Percentiles rank a stretch among this genome's conserved stretches.
Conservation (phyloP, 2,797 vertebrate genomes). For the Platyrinchus mystaceus region DNA sequence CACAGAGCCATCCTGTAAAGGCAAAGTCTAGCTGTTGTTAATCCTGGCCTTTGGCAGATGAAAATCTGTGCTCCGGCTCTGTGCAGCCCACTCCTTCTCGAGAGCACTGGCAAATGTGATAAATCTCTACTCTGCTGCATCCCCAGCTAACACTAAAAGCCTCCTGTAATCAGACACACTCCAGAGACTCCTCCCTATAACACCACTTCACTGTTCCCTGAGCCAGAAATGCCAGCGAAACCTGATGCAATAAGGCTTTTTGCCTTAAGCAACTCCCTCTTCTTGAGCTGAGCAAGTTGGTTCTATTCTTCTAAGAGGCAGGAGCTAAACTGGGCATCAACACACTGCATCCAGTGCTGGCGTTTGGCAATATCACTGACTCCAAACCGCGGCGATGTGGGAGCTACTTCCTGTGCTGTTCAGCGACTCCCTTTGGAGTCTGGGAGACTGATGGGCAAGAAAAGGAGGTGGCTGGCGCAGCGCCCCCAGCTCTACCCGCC, state of each 20-base stretch:
- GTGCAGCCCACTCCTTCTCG: background rate
- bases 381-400: rapidly evolving
- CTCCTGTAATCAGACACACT: background rate
- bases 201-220: background rate
- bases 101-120: background rate
- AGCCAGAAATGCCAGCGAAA: background rate
- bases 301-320: background rate
- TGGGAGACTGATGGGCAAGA: background rate
- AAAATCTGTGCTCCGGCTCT: background rate
- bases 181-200: background rate
- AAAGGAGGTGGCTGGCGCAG: background rate
- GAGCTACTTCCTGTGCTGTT: background rate
- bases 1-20: background rate
- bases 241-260: background rate
- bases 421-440: rapidly evolving
- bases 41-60: background rate
- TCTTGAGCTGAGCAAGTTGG: background rate
- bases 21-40: background rate
- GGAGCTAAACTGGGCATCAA: background rate
- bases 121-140: background rate
- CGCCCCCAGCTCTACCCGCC: background rate
- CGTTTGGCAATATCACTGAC: background rate
- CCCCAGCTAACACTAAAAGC: background rate
- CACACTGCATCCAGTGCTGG: rapidly evolving
- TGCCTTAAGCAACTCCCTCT: background rate